Evolutionary conservation across 2,888 invertebrate genomes (phyloP).

Genomic region (Pheosia tremula): DNA sequence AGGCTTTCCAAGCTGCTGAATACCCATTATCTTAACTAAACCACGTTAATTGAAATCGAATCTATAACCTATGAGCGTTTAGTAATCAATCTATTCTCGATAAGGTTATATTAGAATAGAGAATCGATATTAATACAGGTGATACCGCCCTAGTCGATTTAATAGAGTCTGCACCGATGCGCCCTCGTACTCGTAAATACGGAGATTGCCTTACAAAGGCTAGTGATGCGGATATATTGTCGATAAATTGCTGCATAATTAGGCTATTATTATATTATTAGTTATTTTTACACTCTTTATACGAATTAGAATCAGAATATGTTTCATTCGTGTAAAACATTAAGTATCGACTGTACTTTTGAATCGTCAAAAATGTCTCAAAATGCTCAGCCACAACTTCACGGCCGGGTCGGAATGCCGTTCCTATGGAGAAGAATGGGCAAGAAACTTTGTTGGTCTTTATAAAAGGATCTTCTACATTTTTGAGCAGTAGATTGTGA

Average conservation of each 20-base stretch:
- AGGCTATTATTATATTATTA: neutral
- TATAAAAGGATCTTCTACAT: no score
- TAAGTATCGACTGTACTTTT: no score
- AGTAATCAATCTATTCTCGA: slow-evolving; percentile 20
- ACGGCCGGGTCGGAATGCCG: no score
- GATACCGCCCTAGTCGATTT: slow-evolving; percentile 50
- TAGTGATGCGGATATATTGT: slow-evolving; percentile 42
- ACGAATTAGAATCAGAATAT: no score
- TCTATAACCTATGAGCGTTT: slow-evolving; percentile 1
- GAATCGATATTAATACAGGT: slow-evolving; percentile 63
- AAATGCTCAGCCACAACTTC: no score
- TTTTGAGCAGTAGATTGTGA: no score
- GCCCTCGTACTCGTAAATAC: slow-evolving; percentile 55
- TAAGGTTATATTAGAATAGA: slow-evolving; percentile 25
- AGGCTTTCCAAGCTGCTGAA: neutral
- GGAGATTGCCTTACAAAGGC: slow-evolving; percentile 55
- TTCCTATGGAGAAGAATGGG: no score
- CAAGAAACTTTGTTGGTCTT: no score
- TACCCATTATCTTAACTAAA: neutral
- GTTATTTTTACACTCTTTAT: neutral
- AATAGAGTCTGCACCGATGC: slow-evolving; percentile 59
- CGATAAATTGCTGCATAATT: slow-evolving; percentile 15
- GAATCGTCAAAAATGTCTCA: no score
- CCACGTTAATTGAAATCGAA: neutral
- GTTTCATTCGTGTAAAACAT: no score